Conservation (phyloP, 2,113 vertebrate species). For the Gadus macrocephalus region DNA sequence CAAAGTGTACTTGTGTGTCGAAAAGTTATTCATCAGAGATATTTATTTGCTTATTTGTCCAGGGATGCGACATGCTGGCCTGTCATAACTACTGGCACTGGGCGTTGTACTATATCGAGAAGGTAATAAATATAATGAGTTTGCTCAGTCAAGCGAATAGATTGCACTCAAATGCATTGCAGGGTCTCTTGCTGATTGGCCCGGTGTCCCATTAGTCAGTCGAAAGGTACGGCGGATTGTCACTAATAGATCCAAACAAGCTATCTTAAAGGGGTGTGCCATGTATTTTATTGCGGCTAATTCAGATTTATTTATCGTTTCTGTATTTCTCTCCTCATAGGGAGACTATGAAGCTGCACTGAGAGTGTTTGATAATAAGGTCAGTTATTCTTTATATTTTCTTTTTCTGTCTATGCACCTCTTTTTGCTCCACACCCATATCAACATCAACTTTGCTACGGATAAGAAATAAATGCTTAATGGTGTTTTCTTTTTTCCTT, state of each 20-base stretch:
- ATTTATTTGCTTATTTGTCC: constrained; percentile 34
- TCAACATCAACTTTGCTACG: neutral
- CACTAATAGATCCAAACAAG: constrained; percentile 9
- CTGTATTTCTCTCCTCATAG: constrained; percentile 62
- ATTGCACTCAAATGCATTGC: constrained; percentile 24
- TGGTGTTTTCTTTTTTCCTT: neutral
- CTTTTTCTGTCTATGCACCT: neutral
- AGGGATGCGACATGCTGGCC: constrained; percentile 84
- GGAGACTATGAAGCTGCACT: constrained; percentile 87
- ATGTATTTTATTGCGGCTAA: constrained; percentile 48
- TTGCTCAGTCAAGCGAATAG: constrained; percentile 43
- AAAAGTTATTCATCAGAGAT: constrained; percentile 6
- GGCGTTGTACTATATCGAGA: constrained; percentile 89
- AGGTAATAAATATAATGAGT: constrained; percentile 74
- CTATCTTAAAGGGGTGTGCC: too few species aligned
- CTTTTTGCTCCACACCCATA: neutral
- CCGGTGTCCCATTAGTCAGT: constrained; percentile 30
- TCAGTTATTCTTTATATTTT: constrained; percentile 63
- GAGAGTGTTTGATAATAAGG: constrained; percentile 83
- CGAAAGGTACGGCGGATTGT: constrained; percentile 53
- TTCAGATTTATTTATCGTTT: constrained; percentile 21
- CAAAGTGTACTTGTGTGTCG: neutral
- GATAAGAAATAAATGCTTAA: constrained; percentile 6
- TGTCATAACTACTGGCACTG: constrained; percentile 98
- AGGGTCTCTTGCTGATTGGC: constrained; percentile 45